phyloP scores from a whole-genome alignment of 2,888 invertebrate species.

The Germaria angustata region DNA sequence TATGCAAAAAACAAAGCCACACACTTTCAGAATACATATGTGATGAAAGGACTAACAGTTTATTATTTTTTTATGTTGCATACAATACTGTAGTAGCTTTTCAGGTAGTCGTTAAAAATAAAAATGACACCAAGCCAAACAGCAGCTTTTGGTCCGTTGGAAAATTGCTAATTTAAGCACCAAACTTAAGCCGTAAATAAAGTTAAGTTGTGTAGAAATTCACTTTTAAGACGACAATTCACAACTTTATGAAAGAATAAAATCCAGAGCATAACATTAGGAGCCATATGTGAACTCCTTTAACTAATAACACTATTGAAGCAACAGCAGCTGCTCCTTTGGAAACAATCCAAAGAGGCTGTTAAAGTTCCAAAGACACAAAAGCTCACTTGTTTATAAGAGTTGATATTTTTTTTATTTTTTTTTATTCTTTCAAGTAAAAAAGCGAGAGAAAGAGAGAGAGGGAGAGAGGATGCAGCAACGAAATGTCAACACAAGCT shows the following conservation, averaged over 20 bases:
- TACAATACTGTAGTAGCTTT: neutral
- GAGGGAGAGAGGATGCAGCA: slow-evolving; percentile 18
- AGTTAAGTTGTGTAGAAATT: slow-evolving; percentile 72
- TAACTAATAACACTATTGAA: neutral
- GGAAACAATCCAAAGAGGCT: slow-evolving; percentile 47
- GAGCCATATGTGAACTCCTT: neutral
- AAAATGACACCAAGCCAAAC: neutral
- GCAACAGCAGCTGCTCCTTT: slow-evolving; percentile 22
- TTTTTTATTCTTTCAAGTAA: neutral
- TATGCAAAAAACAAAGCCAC: slow-evolving; percentile 17
- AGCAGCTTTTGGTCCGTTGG: neutral
- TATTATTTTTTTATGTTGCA: neutral
- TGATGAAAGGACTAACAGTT: neutral
- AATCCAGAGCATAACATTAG: slow-evolving; percentile 27
- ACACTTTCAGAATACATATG: neutral
- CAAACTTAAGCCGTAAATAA: slow-evolving; percentile 72
- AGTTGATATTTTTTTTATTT: slow-evolving; percentile 6
- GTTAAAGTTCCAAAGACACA: slow-evolving; percentile 55
- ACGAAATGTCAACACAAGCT: slow-evolving; percentile 67
- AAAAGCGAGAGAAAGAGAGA: neutral
- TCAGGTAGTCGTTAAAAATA: neutral
- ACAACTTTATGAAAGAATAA: slow-evolving; percentile 30
- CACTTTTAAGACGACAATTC: slow-evolving; percentile 57
- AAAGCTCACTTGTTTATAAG: slow-evolving; percentile 48
- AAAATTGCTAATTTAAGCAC: slow-evolving; percentile 70